Percentiles rank a stretch among this genome's conserved stretches.
Evolutionary conservation across 2,888 invertebrate genomes (phyloP).

Genomic region (Coelopa pilipes): DNA sequence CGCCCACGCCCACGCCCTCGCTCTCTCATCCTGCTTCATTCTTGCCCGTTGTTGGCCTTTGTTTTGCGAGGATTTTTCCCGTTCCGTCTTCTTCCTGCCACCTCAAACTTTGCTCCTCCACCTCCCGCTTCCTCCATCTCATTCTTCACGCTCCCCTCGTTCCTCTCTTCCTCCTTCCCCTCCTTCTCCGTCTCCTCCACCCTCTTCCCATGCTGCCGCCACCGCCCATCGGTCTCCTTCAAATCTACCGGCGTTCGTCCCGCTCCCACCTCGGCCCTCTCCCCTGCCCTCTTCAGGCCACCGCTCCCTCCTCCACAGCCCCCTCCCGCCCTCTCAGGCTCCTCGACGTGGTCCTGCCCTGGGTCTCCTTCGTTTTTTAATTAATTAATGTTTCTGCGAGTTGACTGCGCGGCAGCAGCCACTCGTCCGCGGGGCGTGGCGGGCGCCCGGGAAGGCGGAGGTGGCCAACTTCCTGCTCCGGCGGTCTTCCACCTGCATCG

Average conservation of each 20-base stretch:
- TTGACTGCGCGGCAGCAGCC: background rate
- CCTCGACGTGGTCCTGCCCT: too few relatives aligned
- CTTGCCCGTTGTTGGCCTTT: background rate
- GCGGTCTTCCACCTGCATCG: too few relatives aligned
- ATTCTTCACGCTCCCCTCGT: background rate
- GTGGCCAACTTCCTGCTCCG: too few relatives aligned
- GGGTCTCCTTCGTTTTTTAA: constrained; percentile 3
- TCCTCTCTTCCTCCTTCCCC: background rate
- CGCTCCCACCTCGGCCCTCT: too few relatives aligned
- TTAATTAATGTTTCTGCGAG: constrained; percentile 14
- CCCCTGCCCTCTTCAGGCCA: too few relatives aligned
- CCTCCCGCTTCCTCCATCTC: background rate
- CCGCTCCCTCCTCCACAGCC: too few relatives aligned
- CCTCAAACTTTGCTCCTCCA: background rate
- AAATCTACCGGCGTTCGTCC: background rate
- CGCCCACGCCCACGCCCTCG: too few relatives aligned
- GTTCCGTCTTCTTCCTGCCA: too few relatives aligned
- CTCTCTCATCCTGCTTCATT: background rate
- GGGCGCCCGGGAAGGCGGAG: too few relatives aligned
- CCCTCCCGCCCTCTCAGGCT: too few relatives aligned
- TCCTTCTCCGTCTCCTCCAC: background rate
- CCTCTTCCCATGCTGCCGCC: too few relatives aligned
- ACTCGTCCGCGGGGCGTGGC: background rate
- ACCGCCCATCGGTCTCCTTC: background rate
- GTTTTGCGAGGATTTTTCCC: too few relatives aligned